Conservation (phyloP, 2,888 invertebrate species). For the Calameuta filiformis region DNA sequence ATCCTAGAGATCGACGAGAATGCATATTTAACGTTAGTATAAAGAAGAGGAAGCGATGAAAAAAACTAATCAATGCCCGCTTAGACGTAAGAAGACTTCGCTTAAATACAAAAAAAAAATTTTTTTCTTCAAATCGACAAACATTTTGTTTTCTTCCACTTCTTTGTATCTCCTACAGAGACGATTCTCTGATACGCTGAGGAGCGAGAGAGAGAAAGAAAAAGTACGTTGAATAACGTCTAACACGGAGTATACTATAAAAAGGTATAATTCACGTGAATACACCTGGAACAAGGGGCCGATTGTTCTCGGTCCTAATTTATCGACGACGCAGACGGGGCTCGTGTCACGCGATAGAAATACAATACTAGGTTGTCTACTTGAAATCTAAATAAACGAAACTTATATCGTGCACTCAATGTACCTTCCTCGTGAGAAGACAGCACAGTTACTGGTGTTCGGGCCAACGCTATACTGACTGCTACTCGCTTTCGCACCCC, state of each 20-base stretch:
- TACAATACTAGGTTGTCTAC: not conserved
- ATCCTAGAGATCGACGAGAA: not conserved
- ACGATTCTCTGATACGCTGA: too few relatives aligned
- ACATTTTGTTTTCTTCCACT: too few relatives aligned
- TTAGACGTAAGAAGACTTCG: too few relatives aligned
- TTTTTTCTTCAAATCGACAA: too few relatives aligned
- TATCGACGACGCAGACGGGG: not conserved
- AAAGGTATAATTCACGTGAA: not conserved
- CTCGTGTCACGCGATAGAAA: not conserved
- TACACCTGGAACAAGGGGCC: not conserved
- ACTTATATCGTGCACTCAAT: not conserved
- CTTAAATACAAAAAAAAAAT: too few relatives aligned
- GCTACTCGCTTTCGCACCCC: conserved; percentile 55
- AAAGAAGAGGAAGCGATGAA: not conserved
- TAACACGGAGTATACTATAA: not conserved
- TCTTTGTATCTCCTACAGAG: too few relatives aligned
- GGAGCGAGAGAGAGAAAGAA: too few relatives aligned
- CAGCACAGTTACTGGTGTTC: conserved; percentile 1
- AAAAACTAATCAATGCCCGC: too few relatives aligned
- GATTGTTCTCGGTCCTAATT: not conserved
- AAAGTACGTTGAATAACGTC: too few relatives aligned
- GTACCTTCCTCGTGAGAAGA: conserved; percentile 8
- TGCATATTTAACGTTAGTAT: not conserved
- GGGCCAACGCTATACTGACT: not conserved
- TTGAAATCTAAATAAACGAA: not conserved